phyloP scores from a whole-genome alignment of 2,888 invertebrate species.

The Drosophila infuscata region DNA sequence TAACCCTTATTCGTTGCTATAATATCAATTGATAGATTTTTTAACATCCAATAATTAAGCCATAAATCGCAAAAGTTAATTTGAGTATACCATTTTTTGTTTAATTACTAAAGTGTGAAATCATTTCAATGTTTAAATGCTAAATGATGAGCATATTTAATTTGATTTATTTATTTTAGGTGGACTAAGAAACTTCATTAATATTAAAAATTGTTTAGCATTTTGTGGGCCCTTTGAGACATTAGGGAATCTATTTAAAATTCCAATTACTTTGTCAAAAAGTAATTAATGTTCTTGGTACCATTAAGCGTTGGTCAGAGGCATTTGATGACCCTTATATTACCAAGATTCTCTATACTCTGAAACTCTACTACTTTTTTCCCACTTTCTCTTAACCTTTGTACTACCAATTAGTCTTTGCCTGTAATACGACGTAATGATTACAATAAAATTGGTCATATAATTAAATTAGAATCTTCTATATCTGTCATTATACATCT shows the following conservation, averaged over 20 bases:
- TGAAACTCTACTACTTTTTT: background rate
- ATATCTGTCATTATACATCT: background rate
- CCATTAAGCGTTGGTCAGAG: background rate
- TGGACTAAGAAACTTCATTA: background rate
- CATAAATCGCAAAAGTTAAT: background rate
- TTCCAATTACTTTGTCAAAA: too few species aligned
- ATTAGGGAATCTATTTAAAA: too few species aligned
- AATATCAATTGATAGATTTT: constrained; percentile 1
- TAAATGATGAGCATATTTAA: too few species aligned
- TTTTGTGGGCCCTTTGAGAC: too few species aligned
- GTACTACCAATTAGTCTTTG: background rate
- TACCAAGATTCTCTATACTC: background rate
- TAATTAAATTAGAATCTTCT: background rate
- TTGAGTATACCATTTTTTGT: background rate
- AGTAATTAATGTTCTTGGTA: background rate
- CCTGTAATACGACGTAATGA: background rate
- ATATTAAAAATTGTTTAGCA: accelerated
- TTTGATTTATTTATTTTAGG: background rate
- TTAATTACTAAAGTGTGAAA: background rate
- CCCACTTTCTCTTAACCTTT: background rate
- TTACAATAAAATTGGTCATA: background rate
- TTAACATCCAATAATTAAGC: constrained; percentile 6
- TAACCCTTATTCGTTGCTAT: constrained; percentile 11
- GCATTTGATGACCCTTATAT: background rate
- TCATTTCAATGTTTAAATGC: background rate